phyloP scores from a whole-genome alignment of 1,140 invertebrate species.

The Hyposmocoma kahamanoa region DNA sequence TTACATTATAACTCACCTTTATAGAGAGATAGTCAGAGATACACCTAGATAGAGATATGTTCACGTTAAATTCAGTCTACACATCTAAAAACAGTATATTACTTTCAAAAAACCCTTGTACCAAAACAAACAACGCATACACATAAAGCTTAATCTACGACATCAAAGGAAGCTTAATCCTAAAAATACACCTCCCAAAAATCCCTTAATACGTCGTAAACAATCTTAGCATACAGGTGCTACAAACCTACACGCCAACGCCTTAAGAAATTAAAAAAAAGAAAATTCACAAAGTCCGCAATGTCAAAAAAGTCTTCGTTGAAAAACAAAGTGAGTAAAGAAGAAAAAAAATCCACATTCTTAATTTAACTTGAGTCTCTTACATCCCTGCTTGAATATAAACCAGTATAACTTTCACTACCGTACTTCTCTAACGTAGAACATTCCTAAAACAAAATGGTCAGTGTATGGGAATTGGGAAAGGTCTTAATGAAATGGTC shows the following conservation, averaged over 20 bases:
- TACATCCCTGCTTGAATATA: slow-evolving; percentile 51
- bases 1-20: too few species aligned
- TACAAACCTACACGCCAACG: slow-evolving; percentile 43
- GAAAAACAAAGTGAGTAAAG: slow-evolving; percentile 65
- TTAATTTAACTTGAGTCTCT: slow-evolving; percentile 72
- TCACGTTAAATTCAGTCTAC: too few species aligned
- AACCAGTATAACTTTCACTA: slow-evolving; percentile 24
- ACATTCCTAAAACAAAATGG: too few species aligned
- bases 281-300: slow-evolving; percentile 52
- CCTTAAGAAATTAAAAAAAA: slow-evolving; percentile 59
- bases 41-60: too few species aligned
- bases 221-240: slow-evolving; percentile 28
- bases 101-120: slow-evolving; percentile 16
- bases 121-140: slow-evolving; percentile 56
- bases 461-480: too few species aligned
- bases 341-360: slow-evolving; percentile 65
- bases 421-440: too few species aligned
- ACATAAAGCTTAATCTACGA: slow-evolving; percentile 46
- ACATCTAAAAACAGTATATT: too few species aligned
- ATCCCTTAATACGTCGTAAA: slow-evolving; percentile 58
- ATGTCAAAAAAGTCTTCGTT: slow-evolving; percentile 67
- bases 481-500: slow-evolving; percentile 21
- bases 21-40: too few species aligned
- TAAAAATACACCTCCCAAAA: slow-evolving; percentile 58
- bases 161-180: slow-evolving; percentile 64